phyloP scores from a whole-genome alignment of 2,888 invertebrate genomes.

The Hecatera dysodea region DNA sequence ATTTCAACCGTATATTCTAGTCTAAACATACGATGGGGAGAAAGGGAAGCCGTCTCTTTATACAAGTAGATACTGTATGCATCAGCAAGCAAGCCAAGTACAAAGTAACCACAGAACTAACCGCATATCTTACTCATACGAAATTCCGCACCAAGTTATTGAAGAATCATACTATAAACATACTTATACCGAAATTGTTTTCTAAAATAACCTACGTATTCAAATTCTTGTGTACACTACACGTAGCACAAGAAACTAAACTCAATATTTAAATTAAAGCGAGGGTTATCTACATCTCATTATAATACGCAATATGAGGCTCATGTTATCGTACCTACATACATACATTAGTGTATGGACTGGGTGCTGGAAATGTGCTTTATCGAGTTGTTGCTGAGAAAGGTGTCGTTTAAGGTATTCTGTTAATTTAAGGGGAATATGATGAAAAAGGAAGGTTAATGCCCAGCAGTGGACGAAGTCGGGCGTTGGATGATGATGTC shows the following conservation, averaged over 20 bases:
- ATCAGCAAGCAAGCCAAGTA: slow-evolving; percentile 2
- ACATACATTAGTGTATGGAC: slow-evolving; percentile 28
- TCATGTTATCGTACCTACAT: slow-evolving; percentile 45
- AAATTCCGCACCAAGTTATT: slow-evolving; percentile 1
- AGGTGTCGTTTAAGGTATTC: neutral
- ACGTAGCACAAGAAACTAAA: slow-evolving; percentile 60
- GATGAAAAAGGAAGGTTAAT: neutral
- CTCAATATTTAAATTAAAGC: slow-evolving; percentile 65
- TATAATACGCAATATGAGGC: slow-evolving; percentile 61
- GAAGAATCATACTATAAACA: slow-evolving; percentile 34
- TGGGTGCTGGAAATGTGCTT: slow-evolving; percentile 12
- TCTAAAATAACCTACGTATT: slow-evolving; percentile 59
- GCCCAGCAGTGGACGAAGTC: neutral
- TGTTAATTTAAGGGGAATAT: neutral
- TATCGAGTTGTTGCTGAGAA: neutral
- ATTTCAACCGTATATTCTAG: slow-evolving; percentile 5
- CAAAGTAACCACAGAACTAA: slow-evolving; percentile 8
- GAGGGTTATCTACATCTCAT: slow-evolving; percentile 67
- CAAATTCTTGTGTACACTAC: slow-evolving; percentile 53
- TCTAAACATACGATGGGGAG: neutral
- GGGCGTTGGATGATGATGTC: neutral
- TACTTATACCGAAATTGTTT: slow-evolving; percentile 42
- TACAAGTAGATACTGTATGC: neutral
- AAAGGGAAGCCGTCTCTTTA: neutral
- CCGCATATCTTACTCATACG: slow-evolving; percentile 4